A percentile compares a stretch with the other conserved stretches of the same genome.
phyloP scores from a whole-genome alignment of 1,140 invertebrate species.

The Drosophila punjabiensis region DNA sequence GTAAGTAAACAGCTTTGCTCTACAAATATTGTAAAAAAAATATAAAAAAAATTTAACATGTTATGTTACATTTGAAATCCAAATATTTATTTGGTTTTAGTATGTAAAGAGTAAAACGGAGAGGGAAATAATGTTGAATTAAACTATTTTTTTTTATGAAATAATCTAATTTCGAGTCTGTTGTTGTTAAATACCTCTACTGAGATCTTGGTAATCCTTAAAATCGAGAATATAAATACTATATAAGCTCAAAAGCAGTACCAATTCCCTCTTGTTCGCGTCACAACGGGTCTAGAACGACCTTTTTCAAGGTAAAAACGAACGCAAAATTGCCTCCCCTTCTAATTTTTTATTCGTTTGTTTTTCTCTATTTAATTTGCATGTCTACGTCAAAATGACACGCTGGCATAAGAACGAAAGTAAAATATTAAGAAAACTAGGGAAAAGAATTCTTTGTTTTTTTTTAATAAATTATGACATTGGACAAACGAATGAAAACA shows the following conservation, averaged over 20 bases:
- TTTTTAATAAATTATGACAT: background rate
- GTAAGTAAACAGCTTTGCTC: background rate
- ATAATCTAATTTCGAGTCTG: rapidly evolving
- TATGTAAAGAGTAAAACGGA: background rate
- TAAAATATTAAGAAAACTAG: slow-evolving; percentile 18
- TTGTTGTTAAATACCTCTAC: background rate
- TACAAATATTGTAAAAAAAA: background rate
- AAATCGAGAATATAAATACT: background rate
- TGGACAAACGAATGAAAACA: background rate
- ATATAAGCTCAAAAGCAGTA: background rate
- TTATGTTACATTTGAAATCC: background rate
- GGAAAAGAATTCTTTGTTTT: slow-evolving; percentile 14
- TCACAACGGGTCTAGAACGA: background rate
- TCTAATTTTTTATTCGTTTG: slow-evolving; percentile 50
- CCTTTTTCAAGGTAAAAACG: slow-evolving; percentile 4
- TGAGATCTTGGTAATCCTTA: too few relatives aligned
- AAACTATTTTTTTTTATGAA: background rate
- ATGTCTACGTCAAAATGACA: slow-evolving; percentile 73
- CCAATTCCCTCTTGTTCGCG: background rate
- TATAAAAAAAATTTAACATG: background rate
- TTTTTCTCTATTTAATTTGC: slow-evolving; percentile 61
- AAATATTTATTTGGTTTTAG: background rate
- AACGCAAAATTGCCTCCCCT: slow-evolving; percentile 30
- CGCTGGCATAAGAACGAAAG: slow-evolving; percentile 31
- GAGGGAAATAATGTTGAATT: background rate